A percentile compares a stretch with the other conserved stretches of the same genome.
Conservation (phyloP, 2,888 invertebrate genomes). For the Deilephila porcellus region DNA sequence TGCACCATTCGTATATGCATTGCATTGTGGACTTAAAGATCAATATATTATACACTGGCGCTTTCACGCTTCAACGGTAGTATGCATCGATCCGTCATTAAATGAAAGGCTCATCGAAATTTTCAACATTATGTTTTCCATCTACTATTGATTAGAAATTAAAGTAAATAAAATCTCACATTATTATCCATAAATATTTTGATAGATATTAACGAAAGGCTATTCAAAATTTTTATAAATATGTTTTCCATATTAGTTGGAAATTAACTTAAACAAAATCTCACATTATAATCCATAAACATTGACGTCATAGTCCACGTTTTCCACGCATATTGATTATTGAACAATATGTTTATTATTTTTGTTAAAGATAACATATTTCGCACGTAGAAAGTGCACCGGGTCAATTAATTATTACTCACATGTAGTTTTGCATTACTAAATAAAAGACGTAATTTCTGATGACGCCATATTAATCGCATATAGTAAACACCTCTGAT, state of each 20-base stretch:
- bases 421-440: background rate
- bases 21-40: no score
- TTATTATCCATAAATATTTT: no score
- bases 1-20: background rate
- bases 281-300: background rate
- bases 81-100: no score
- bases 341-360: slow-evolving; percentile 17
- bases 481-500: background rate
- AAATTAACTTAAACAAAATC: background rate
- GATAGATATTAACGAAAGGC: no score
- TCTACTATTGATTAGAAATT: no score
- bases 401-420: background rate
- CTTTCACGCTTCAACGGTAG: background rate
- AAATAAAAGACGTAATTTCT: background rate
- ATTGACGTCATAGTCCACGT: background rate
- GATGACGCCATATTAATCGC: background rate
- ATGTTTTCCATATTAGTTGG: background rate
- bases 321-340: background rate
- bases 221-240: background rate
- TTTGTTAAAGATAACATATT: background rate
- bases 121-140: no score
- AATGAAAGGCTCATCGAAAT: no score
- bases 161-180: no score
- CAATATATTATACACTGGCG: background rate
- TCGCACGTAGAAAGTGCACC: slow-evolving; percentile 13